Percentiles rank a stretch among this genome's conserved stretches.
Conservation (phyloP, 2,797 vertebrate species). For the Brotula barbata region DNA sequence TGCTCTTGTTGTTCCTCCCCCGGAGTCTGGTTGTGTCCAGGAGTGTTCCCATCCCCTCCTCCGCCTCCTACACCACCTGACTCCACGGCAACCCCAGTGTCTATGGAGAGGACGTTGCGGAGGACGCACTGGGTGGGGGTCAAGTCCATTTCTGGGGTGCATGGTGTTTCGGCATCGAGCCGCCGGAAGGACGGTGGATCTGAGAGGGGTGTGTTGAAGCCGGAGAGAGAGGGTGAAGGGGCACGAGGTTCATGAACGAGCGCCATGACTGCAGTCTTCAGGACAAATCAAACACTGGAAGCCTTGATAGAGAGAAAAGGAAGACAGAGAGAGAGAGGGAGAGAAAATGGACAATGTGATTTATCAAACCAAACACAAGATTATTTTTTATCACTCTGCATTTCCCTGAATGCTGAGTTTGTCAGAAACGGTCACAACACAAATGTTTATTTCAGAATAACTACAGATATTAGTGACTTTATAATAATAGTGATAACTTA, state of each 20-base stretch:
- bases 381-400: background rate
- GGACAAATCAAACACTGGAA: conserved; percentile 45
- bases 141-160: conserved; percentile 91
- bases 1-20: conserved; percentile 82
- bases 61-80: conserved; percentile 51
- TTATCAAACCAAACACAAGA: conserved; percentile 30
- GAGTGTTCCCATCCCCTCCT: conserved; percentile 62
- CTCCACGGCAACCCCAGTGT: conserved; percentile 77
- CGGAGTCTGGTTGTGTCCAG: conserved; percentile 79
- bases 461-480: too few relatives aligned
- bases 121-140: conserved; percentile 94
- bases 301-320: conserved; percentile 30
- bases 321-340: conserved; percentile 23
- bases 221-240: conserved; percentile 89
- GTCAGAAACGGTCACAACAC: conserved; percentile 7
- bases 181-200: conserved; percentile 84
- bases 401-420: conserved; percentile 15
- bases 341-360: conserved; percentile 12
- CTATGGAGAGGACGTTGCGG: conserved; percentile 88
- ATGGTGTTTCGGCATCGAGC: conserved; percentile 86
- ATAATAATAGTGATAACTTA: too few relatives aligned
- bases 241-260: conserved; percentile 89
- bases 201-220: conserved; percentile 84
- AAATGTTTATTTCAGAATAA: conserved; percentile 13
- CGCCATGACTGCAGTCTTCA: conserved; percentile 83